These are phyloP conservation scores for Caligus rogercresseyi DNA, from an alignment of 1,140 invertebrate genomes.

Conservation along the genomic window DNA sequence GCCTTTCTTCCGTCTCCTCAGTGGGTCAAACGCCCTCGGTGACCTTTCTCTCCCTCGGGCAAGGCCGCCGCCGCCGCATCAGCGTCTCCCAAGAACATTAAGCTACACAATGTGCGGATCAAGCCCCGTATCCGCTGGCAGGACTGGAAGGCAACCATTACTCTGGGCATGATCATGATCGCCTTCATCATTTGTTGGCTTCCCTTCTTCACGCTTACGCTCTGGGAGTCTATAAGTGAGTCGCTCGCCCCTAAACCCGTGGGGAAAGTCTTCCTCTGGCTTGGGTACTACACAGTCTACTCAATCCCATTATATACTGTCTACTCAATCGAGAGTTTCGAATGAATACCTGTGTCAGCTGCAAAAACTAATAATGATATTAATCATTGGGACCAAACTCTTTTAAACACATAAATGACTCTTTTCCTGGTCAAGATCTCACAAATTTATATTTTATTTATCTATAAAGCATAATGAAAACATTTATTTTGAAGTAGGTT, in stretches of 20 bases:
- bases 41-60: background rate
- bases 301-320: background rate
- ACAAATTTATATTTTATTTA: too few relatives aligned
- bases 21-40: too few relatives aligned
- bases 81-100: background rate
- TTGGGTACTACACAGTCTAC: background rate
- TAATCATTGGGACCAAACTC: too few relatives aligned
- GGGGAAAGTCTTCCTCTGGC: background rate
- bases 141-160: conserved; percentile 9
- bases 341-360: background rate
- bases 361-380: too few relatives aligned
- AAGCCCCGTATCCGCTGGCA: background rate
- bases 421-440: too few relatives aligned
- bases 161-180: background rate
- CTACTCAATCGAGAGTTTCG: background rate
- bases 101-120: background rate
- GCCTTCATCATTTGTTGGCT: conserved; percentile 11
- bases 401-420: too few relatives aligned
- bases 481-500: too few relatives aligned
- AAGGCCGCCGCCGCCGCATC: background rate
- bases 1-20: background rate
- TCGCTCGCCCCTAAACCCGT: background rate
- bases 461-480: too few relatives aligned
- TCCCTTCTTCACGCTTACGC: conserved; percentile 3
- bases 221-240: background rate